Conservation (phyloP, 1,140 invertebrate species). For the Brachionus paranguensis region DNA sequence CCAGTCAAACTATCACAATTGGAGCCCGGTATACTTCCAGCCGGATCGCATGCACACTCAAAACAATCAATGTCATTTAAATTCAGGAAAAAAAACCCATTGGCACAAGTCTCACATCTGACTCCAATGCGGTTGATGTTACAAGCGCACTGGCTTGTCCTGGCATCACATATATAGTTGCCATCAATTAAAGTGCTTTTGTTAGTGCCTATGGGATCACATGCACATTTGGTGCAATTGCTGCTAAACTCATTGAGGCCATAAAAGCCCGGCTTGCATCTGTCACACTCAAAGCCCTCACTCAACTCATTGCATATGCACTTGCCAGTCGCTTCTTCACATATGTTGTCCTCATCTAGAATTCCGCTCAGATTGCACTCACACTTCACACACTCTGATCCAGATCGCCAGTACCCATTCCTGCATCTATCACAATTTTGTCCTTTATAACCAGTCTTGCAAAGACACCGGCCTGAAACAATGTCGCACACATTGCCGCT, state of each 20-base stretch:
- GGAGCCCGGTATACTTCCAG: conserved; percentile 82
- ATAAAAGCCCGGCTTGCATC: conserved; percentile 23
- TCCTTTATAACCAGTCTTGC: conserved; percentile 58
- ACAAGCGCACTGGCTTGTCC: conserved; percentile 79
- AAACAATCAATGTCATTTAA: conserved; percentile 43
- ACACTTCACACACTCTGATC: conserved; percentile 85
- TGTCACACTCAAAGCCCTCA: conserved; percentile 73
- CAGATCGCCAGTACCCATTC: conserved; percentile 78
- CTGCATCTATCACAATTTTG: conserved; percentile 49
- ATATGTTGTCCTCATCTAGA: conserved; percentile 58
- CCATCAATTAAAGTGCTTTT: neutral
- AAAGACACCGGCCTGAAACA: conserved; percentile 79
- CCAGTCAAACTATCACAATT: conserved; percentile 77
- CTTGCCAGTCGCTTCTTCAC: conserved; percentile 21
- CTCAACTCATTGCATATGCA: conserved; percentile 45
- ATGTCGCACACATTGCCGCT: conserved; percentile 79
- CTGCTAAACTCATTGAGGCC: neutral
- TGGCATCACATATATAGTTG: conserved; percentile 43
- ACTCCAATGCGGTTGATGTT: conserved; percentile 89
- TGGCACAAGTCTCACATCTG: conserved; percentile 83
- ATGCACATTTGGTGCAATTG: conserved; percentile 71
- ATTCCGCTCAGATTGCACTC: conserved; percentile 87
- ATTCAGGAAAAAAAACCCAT: conserved; percentile 55
- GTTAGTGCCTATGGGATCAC: conserved; percentile 47
- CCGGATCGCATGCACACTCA: conserved; percentile 80